These are phyloP conservation scores for Myrmecophaga tridactyla DNA, from an alignment of 2,113 vertebrate genomes.

Conservation along the genomic window DNA sequence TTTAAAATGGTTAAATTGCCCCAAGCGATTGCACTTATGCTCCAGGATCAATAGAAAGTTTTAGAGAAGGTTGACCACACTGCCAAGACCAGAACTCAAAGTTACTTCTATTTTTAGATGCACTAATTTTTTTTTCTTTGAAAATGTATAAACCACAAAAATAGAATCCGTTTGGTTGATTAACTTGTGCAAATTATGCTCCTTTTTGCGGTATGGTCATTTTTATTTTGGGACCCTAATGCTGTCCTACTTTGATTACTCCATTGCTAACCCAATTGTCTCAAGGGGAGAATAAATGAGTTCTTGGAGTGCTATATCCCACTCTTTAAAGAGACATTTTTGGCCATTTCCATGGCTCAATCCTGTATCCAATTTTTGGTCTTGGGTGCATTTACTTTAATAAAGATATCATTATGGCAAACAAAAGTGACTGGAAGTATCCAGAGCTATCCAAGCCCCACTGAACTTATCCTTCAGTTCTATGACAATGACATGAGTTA, in stretches of 20 bases:
- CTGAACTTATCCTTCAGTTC: not conserved
- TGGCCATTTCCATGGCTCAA: not conserved
- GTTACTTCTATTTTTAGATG: conserved; percentile 55
- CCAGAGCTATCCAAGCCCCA: not conserved
- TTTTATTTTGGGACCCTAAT: not conserved
- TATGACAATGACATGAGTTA: not conserved
- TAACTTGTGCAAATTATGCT: not conserved
- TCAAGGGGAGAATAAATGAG: not conserved
- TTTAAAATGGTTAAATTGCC: conserved; percentile 60
- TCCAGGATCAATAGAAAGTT: conserved; percentile 73
- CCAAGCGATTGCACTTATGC: conserved; percentile 56
- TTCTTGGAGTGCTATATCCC: not conserved
- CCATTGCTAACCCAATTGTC: not conserved
- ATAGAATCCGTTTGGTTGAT: not conserved
- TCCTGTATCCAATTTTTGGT: not conserved
- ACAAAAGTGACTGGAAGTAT: not conserved
- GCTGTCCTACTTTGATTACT: not conserved
- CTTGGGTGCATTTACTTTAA: not conserved
- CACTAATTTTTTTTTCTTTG: not conserved
- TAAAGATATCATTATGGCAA: not conserved
- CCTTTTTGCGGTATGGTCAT: not conserved
- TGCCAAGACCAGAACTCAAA: conserved; percentile 1
- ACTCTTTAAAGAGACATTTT: not conserved
- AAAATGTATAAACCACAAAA: not conserved
- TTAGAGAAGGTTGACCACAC: conserved; percentile 50